phyloP scores from a whole-genome alignment of 2,888 invertebrate genomes.

The Cheilosia vulpina region DNA sequence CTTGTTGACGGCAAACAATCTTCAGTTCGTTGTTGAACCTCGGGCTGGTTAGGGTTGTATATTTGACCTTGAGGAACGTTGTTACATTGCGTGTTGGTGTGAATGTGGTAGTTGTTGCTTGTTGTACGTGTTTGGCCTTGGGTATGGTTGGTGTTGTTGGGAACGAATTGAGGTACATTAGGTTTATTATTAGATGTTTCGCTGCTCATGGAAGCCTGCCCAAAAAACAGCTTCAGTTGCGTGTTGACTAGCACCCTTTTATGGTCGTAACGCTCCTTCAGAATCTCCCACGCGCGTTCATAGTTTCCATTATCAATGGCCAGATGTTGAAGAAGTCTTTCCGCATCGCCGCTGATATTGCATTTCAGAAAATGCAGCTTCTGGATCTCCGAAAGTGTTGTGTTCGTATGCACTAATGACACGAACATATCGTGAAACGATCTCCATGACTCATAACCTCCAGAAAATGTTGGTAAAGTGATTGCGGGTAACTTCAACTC shows the following conservation, averaged over 20 bases:
- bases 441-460: constrained; percentile 5
- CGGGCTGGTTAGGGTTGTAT: background rate
- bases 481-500: background rate
- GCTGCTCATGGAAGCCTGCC: background rate
- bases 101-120: background rate
- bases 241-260: constrained; percentile 18
- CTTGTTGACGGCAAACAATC: background rate
- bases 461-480: background rate
- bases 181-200: background rate
- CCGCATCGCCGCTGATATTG: background rate
- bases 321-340: background rate
- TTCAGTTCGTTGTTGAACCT: background rate
- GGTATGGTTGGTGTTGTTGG: background rate
- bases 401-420: background rate
- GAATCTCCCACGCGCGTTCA: background rate
- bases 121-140: background rate
- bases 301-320: constrained; percentile 7
- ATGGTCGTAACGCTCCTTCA: too few species aligned
- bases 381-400: background rate
- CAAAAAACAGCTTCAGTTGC: background rate
- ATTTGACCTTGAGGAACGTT: background rate
- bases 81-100: too few species aligned
- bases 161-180: background rate
- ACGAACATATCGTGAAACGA: constrained; percentile 7
- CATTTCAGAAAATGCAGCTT: background rate